Conservation (phyloP, 2,113 vertebrate genomes). For the Promerops cafer region DNA sequence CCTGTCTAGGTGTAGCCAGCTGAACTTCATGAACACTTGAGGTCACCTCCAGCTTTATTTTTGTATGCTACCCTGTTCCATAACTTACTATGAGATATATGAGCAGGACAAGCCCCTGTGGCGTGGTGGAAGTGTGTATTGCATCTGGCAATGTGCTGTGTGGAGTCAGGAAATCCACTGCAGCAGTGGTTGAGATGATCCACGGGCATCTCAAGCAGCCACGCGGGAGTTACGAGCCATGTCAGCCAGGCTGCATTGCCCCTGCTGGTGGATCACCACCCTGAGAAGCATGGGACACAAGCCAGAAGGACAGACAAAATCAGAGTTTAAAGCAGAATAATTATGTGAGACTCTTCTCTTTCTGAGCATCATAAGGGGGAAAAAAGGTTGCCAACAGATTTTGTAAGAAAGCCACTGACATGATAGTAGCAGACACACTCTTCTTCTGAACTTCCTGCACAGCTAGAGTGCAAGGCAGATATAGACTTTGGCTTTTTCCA, state of each 20-base stretch:
- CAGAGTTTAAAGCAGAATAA: background rate
- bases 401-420: background rate
- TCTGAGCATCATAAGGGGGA: background rate
- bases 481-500: background rate
- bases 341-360: background rate
- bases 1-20: background rate
- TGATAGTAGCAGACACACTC: background rate
- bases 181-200: background rate
- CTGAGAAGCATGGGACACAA: background rate
- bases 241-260: background rate
- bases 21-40: background rate
- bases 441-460: background rate
- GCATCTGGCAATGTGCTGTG: background rate
- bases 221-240: rapidly evolving
- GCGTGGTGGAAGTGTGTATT: rapidly evolving
- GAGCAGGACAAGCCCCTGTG: background rate
- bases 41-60: background rate
- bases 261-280: background rate
- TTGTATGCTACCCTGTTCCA: background rate
- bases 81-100: background rate
- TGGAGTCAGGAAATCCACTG: background rate
- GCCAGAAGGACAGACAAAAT: background rate
- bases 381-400: background rate
- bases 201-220: background rate
- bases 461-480: background rate